These are phyloP conservation scores for Rhabdomys dilectus DNA, from an alignment of 2,113 vertebrate species.

Conservation along the genomic window DNA sequence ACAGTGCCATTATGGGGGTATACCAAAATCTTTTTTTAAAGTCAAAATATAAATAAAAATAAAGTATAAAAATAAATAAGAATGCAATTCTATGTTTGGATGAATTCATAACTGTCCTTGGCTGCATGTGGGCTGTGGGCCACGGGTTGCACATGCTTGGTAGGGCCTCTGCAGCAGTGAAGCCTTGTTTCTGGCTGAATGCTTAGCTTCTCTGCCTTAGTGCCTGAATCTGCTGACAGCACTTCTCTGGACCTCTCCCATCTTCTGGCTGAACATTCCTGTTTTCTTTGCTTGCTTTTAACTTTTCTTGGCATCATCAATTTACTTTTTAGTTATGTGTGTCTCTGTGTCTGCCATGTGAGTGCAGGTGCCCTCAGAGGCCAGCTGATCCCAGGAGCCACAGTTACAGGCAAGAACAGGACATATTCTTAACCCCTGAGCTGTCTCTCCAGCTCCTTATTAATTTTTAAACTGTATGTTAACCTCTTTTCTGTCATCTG, in stretches of 20 bases:
- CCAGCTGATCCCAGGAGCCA: not conserved
- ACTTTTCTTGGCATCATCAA: not conserved
- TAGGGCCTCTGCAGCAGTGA: not conserved
- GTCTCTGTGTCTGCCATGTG: not conserved
- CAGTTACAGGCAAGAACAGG: not conserved
- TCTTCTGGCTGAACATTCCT: not conserved
- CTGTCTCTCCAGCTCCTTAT: not conserved
- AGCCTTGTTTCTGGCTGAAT: not conserved
- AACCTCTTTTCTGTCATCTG: not conserved
- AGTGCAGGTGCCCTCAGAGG: not conserved
- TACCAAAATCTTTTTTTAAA: not conserved
- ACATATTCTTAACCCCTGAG: not conserved
- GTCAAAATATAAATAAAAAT: not conserved
- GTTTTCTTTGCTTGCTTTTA: not conserved
- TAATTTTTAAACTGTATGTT: not conserved
- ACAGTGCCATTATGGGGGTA: not conserved
- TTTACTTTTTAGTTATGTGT: not conserved
- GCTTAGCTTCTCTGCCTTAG: not conserved
- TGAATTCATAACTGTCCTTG: not conserved
- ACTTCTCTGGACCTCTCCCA: not conserved
- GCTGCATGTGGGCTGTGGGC: not conserved
- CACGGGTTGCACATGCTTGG: not conserved
- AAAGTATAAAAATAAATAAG: not conserved
- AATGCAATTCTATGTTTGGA: not conserved
- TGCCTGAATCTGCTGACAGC: not conserved